phyloP scores from a whole-genome alignment of 2,797 vertebrate species.

The Rhinophrynus dorsalis region DNA sequence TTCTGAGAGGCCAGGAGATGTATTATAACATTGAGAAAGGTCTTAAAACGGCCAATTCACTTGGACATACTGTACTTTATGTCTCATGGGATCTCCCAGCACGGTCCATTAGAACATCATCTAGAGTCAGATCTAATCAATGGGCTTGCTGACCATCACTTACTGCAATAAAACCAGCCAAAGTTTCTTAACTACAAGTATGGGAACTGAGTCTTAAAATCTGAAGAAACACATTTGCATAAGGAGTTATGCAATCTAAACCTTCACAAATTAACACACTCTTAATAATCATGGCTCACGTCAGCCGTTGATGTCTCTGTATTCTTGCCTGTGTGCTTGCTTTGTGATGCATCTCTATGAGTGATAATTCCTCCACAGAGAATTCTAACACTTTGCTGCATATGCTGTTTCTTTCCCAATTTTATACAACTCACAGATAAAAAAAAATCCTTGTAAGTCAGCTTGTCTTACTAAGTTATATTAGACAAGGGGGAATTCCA shows the following conservation, averaged over 20 bases:
- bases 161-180: not conserved
- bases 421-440: not conserved
- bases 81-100: conserved; percentile 1
- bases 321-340: not conserved
- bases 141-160: not conserved
- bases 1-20: conserved; percentile 32
- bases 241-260: not conserved
- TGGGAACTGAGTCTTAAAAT: not conserved
- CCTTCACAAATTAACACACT: not conserved
- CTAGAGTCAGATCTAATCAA: conserved; percentile 15
- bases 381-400: conserved; percentile 2
- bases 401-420: conserved; percentile 2
- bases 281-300: not conserved
- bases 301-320: not conserved
- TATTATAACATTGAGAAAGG: conserved; percentile 41
- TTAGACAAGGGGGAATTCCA: conserved; percentile 13
- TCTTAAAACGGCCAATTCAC: conserved; percentile 43
- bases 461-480: conserved; percentile 15
- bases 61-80: conserved; percentile 33
- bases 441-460: conserved; percentile 1
- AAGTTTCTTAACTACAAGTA: not conserved
- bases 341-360: not conserved
- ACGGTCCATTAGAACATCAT: conserved; percentile 14
- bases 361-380: not conserved
- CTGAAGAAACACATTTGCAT: too few relatives aligned